phyloP scores from a whole-genome alignment of 2,888 invertebrate species.

The Siphlonurus alternatus region DNA sequence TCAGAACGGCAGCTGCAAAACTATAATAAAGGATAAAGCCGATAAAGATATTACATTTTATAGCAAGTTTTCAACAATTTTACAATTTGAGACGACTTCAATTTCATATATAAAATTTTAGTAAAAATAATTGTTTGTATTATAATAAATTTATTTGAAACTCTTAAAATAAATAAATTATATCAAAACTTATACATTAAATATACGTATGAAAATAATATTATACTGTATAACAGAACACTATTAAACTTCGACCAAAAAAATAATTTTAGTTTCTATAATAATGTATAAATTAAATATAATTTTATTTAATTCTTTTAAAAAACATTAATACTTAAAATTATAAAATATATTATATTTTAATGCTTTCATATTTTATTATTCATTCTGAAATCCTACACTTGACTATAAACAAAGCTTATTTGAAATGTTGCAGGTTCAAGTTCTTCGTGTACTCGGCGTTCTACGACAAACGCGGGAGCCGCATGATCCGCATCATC shows the following conservation, averaged over 20 bases:
- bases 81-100: too few relatives aligned
- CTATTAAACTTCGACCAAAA: too few relatives aligned
- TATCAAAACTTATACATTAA: background rate
- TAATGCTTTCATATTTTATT: too few relatives aligned
- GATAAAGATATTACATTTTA: too few relatives aligned
- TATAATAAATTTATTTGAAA: background rate
- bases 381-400: too few relatives aligned
- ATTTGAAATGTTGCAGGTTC: constrained; percentile 48
- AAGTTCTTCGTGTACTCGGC: constrained; percentile 88
- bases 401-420: too few relatives aligned
- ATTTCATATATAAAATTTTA: background rate
- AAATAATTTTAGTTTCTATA: too few relatives aligned
- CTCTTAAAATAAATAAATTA: background rate
- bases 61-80: too few relatives aligned
- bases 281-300: too few relatives aligned
- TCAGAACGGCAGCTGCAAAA: too few relatives aligned
- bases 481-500: constrained; percentile 50
- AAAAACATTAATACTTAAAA: background rate
- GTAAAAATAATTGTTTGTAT: background rate
- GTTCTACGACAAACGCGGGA: constrained; percentile 55
- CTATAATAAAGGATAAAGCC: too few relatives aligned
- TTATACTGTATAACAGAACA: too few relatives aligned
- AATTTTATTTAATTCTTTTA: background rate
- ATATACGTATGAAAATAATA: background rate
- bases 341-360: background rate